phyloP scores from a whole-genome alignment of 2,888 invertebrate species.

The Neelides folsomi region DNA sequence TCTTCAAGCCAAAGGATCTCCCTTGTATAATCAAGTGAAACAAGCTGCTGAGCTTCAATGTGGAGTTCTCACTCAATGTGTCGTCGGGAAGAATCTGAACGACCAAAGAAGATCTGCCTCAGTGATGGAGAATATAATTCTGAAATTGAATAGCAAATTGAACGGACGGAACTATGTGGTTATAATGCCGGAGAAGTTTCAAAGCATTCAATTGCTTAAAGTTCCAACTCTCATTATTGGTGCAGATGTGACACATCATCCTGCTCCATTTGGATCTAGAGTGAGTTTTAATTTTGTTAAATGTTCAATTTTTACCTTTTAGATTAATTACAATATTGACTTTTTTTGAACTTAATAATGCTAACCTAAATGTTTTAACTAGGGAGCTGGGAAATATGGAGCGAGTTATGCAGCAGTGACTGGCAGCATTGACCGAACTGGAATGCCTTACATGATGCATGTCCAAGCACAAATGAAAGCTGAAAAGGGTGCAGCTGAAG shows the following conservation, averaged over 20 bases:
- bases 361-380: too few relatives aligned
- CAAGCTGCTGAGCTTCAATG: conserved; percentile 37
- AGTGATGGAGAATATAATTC: conserved; percentile 34
- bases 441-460: conserved; percentile 25
- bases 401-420: conserved; percentile 23
- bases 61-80: conserved; percentile 38
- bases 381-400: too few relatives aligned
- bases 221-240: conserved; percentile 40
- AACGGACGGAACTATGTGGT: conserved; percentile 37
- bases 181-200: conserved; percentile 4
- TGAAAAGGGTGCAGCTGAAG: conserved; percentile 12
- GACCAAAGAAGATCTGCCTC: conserved; percentile 14
- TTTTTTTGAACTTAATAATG: too few relatives aligned
- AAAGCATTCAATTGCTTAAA: conserved; percentile 16
- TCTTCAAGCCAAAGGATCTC: conserved; percentile 1
- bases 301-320: too few relatives aligned
- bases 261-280: conserved; percentile 35
- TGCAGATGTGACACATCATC: conserved; percentile 42
- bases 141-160: conserved; percentile 39
- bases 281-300: neutral
- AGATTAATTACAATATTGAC: too few relatives aligned
- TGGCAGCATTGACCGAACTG: conserved; percentile 15
- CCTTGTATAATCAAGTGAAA: conserved; percentile 34
- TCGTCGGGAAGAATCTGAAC: conserved; percentile 30
- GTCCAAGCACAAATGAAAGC: conserved; percentile 18